These are phyloP conservation scores for Papilio demoleus DNA, from an alignment of 2,888 invertebrate genomes.

Conservation along the genomic window DNA sequence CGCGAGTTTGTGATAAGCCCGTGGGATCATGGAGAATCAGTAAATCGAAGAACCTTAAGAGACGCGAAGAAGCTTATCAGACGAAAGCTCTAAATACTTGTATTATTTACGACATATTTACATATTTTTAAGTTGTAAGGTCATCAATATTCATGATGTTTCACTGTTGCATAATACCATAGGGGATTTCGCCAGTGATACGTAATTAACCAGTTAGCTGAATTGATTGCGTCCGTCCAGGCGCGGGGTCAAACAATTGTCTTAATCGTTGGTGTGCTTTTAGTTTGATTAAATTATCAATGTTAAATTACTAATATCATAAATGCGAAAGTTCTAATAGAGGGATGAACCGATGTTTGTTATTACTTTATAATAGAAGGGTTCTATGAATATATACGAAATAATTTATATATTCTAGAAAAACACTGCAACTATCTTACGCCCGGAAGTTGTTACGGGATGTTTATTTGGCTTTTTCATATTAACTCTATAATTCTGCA, in stretches of 20 bases:
- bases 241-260: slow-evolving; percentile 44
- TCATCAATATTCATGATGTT: slow-evolving; percentile 14
- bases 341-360: no score
- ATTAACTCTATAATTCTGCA: no score
- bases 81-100: background rate
- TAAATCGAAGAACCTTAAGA: no score
- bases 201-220: slow-evolving; percentile 76
- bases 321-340: no score
- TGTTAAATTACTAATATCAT: slow-evolving; percentile 44
- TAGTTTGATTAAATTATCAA: slow-evolving; percentile 50
- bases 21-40: no score
- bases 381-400: no score
- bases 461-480: no score
- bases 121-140: background rate
- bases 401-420: no score
- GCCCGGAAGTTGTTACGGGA: no score
- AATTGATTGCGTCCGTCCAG: slow-evolving; percentile 76
- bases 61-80: background rate
- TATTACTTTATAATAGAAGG: no score
- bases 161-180: slow-evolving; percentile 50
- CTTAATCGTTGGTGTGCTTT: slow-evolving; percentile 34
- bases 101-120: background rate
- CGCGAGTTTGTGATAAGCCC: no score
- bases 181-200: slow-evolving; percentile 62
- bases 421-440: no score